Evolutionary conservation across 2,113 vertebrate genomes (phyloP).

Genomic region (Rhinoderma darwinii): DNA sequence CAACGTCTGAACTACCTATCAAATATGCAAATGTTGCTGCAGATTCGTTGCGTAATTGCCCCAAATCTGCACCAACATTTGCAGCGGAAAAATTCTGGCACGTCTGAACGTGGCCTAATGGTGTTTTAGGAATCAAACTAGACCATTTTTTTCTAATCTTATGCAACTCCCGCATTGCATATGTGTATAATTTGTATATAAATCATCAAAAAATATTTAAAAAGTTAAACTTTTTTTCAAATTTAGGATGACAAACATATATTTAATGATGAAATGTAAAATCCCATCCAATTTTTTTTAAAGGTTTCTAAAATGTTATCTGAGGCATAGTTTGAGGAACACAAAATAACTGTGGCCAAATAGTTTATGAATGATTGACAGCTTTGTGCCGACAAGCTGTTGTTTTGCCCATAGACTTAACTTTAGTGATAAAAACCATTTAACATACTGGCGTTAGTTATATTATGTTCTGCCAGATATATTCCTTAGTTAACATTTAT

Average conservation of each 20-base stretch:
- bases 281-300: neutral
- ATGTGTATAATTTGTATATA: too few relatives aligned
- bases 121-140: too few relatives aligned
- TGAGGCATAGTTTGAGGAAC: neutral
- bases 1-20: too few relatives aligned
- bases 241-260: neutral
- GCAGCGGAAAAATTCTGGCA: too few relatives aligned
- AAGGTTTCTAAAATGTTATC: neutral
- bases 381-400: neutral
- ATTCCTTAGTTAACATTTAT: slow-evolving; percentile 51
- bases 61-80: too few relatives aligned
- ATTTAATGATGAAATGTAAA: neutral
- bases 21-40: too few relatives aligned
- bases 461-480: slow-evolving; percentile 29
- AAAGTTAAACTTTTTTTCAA: neutral
- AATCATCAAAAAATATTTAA: neutral
- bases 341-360: slow-evolving; percentile 11
- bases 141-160: too few relatives aligned
- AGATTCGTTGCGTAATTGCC: too few relatives aligned
- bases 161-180: too few relatives aligned
- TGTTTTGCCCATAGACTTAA: slow-evolving; percentile 17
- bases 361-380: slow-evolving; percentile 9
- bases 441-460: slow-evolving; percentile 22
- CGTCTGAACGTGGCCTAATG: too few relatives aligned
- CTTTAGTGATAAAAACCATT: slow-evolving; percentile 43